These are phyloP conservation scores for Vidua macroura DNA, from an alignment of 2,113 vertebrate species.

Conservation along the genomic window DNA sequence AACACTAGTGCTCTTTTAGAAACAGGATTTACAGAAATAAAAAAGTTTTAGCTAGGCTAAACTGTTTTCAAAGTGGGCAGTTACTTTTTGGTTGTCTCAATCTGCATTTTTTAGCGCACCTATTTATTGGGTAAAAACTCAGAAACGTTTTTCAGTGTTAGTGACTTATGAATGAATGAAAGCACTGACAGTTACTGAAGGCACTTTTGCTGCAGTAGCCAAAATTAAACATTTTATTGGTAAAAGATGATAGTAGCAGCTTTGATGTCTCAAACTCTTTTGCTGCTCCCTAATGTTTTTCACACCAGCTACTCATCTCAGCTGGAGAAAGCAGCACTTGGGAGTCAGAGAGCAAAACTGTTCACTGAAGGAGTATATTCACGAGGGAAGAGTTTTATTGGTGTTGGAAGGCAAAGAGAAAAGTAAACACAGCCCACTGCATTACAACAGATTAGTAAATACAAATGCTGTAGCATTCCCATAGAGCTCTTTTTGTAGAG, in stretches of 20 bases:
- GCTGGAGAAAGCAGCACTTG: constrained; percentile 73
- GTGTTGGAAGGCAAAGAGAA: constrained; percentile 71
- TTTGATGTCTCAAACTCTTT: background rate
- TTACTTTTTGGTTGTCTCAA: background rate
- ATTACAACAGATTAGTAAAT: constrained; percentile 68
- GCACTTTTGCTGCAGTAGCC: background rate
- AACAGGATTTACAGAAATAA: background rate
- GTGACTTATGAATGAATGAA: background rate
- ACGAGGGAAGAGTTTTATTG: constrained; percentile 75
- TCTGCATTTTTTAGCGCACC: background rate
- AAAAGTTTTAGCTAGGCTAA: background rate
- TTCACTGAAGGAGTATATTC: constrained; percentile 69
- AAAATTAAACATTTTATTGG: background rate
- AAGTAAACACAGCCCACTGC: constrained; percentile 76
- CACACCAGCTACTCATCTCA: constrained; percentile 73
- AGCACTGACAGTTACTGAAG: background rate
- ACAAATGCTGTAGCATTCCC: background rate
- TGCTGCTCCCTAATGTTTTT: constrained; percentile 73
- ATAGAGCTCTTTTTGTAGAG: background rate
- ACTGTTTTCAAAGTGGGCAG: background rate
- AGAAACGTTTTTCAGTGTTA: background rate
- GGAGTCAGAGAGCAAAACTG: constrained; percentile 69
- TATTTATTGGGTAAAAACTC: background rate
- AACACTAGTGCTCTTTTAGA: background rate
- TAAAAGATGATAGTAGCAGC: background rate